Conservation (phyloP, 2,888 invertebrate species). For the Oscheius sp. region DNA sequence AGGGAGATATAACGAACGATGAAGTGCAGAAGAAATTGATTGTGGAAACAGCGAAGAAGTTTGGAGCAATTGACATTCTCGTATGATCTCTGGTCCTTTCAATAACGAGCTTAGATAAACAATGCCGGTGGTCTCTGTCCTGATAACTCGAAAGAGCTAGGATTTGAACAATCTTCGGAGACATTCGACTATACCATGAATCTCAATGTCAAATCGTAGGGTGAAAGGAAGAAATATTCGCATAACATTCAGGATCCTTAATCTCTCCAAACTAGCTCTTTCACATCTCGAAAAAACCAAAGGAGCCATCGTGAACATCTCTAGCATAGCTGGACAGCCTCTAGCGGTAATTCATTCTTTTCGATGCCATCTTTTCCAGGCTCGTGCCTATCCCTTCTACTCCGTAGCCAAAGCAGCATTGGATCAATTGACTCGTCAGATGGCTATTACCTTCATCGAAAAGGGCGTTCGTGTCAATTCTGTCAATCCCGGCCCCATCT, state of each 20-base stretch:
- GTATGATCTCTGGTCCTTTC: not conserved
- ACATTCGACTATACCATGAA: slow-evolving; percentile 14
- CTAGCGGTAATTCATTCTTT: not conserved
- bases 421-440: slow-evolving; percentile 25
- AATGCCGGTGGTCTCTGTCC: slow-evolving; percentile 26
- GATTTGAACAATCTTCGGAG: slow-evolving; percentile 17
- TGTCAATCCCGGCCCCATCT: slow-evolving; percentile 28
- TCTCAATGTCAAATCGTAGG: slow-evolving; percentile 13
- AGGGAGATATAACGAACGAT: slow-evolving; percentile 10
- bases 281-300: slow-evolving; percentile 32
- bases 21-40: slow-evolving; percentile 14
- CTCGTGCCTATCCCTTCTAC: slow-evolving; percentile 16
- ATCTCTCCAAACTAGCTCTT: slow-evolving; percentile 33
- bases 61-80: slow-evolving; percentile 23
- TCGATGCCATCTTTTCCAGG: not conserved
- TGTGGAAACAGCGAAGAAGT: slow-evolving; percentile 21
- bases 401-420: slow-evolving; percentile 28
- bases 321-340: slow-evolving; percentile 27
- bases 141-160: not conserved
- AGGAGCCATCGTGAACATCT: slow-evolving; percentile 41
- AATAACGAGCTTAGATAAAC: slow-evolving; percentile 9
- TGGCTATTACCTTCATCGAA: slow-evolving; percentile 19
- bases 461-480: slow-evolving; percentile 27
- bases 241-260: slow-evolving; percentile 32
- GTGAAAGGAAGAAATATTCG: not conserved